Percentiles rank a stretch among this genome's conserved stretches.
Conservation (phyloP, 2,113 vertebrate genomes). For the Lepidiolamprologus cunningtoni region DNA sequence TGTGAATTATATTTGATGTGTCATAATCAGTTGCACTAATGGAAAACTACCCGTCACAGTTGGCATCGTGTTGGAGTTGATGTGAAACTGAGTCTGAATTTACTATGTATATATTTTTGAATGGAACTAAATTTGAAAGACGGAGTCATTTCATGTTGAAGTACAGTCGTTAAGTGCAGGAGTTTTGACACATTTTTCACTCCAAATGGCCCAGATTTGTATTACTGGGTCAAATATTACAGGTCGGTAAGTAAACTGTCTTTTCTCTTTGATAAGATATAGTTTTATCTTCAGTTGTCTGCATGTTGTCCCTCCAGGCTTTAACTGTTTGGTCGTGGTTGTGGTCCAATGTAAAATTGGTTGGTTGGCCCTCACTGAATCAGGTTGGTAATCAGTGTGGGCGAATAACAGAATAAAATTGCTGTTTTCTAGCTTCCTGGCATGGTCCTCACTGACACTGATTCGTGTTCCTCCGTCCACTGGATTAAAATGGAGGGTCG, state of each 20-base stretch:
- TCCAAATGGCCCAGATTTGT: neutral
- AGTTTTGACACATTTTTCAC: neutral
- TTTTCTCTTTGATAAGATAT: neutral
- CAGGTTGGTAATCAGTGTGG: neutral
- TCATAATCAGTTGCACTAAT: neutral
- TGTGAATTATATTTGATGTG: neutral
- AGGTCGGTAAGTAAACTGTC: neutral
- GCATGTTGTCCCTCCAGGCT: neutral
- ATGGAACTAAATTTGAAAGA: neutral
- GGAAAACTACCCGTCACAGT: neutral
- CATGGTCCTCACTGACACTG: neutral
- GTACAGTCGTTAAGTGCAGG: neutral
- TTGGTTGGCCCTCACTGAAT: neutral
- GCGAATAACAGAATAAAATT: neutral
- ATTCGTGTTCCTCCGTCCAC: neutral
- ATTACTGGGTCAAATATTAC: neutral
- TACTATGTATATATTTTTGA: neutral
- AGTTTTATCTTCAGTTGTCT: neutral
- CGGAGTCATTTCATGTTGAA: neutral
- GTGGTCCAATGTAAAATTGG: neutral
- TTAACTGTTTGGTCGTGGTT: neutral
- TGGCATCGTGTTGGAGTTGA: neutral
- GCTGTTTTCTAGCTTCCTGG: neutral
- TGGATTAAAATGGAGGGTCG: neutral
- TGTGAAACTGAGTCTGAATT: neutral